Evolutionary conservation across 1,140 invertebrate species (phyloP).

Genomic region (Drosophila elegans): DNA sequence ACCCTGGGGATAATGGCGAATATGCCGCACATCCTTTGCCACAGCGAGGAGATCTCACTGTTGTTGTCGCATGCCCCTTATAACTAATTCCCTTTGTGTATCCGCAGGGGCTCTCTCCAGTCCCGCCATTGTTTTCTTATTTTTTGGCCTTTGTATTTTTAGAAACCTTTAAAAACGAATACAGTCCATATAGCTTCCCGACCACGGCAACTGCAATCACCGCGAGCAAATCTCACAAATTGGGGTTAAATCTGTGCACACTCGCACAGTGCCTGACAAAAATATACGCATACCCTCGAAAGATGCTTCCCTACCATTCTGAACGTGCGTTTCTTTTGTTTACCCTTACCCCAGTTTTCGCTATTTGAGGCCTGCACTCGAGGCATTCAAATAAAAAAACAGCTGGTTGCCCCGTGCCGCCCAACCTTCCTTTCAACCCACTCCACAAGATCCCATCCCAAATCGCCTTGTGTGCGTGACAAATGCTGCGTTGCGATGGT

Average conservation of each 20-base stretch:
- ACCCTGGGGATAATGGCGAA: conserved; percentile 61
- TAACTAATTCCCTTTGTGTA: conserved; percentile 78
- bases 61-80: conserved; percentile 61
- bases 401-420: conserved; percentile 54
- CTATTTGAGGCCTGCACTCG: conserved; percentile 41
- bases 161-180: conserved; percentile 69
- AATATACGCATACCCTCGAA: conserved; percentile 76
- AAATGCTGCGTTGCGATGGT: conserved; percentile 68
- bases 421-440: conserved; percentile 1
- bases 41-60: conserved; percentile 19
- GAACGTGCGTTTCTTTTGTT: conserved; percentile 78
- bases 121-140: conserved; percentile 49
- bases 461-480: conserved; percentile 61
- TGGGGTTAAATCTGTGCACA: conserved; percentile 74
- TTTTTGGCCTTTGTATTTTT: conserved; percentile 70
- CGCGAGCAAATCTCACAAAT: conserved; percentile 82
- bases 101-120: conserved; percentile 41
- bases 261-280: conserved; percentile 70
- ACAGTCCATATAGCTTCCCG: conserved; percentile 15
- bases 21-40: conserved; percentile 71
- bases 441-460: conserved; percentile 22
- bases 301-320: conserved; percentile 44
- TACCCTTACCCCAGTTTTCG: conserved; percentile 66
- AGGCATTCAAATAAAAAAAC: conserved; percentile 58
- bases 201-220: conserved; percentile 63